phyloP scores from a whole-genome alignment of 2,888 invertebrate species.

The Atherix ibis region DNA sequence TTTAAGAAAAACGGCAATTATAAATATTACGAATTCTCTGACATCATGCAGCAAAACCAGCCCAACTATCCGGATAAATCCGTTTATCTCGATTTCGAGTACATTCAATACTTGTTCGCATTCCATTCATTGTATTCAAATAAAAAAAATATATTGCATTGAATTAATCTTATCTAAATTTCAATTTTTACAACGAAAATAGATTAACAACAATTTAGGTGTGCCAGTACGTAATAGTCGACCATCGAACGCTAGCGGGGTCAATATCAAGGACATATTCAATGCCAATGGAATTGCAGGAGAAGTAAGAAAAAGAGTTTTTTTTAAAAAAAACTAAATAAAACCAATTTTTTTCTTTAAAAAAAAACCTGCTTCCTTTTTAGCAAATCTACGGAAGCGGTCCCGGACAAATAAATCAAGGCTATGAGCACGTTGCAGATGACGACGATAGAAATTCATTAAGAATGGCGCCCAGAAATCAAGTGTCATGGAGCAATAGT shows the following conservation, averaged over 20 bases:
- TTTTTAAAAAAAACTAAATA: conserved; percentile 1
- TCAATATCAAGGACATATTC: conserved; percentile 68
- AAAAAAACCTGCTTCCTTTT: too few species aligned
- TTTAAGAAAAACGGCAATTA: too few species aligned
- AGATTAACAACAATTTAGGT: conserved; percentile 46
- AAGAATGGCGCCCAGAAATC: conserved; percentile 49
- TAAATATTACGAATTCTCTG: too few species aligned
- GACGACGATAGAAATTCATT: conserved; percentile 58
- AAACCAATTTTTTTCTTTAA: not conserved
- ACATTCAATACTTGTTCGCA: too few species aligned
- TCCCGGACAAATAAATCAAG: conserved; percentile 59
- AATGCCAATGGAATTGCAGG: conserved; percentile 41
- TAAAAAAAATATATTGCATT: not conserved
- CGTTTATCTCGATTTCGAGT: too few species aligned
- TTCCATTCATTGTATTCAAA: not conserved
- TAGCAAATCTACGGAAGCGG: conserved; percentile 33
- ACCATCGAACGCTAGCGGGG: conserved; percentile 60
- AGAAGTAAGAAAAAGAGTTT: conserved; percentile 22
- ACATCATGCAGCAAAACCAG: too few species aligned
- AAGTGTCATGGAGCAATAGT: conserved; percentile 41
- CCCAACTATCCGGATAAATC: too few species aligned
- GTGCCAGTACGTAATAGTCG: conserved; percentile 48
- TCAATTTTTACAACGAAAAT: conserved; percentile 7
- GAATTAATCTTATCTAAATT: conserved; percentile 1
- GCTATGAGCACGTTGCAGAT: conserved; percentile 52